Conservation (phyloP, 2,113 vertebrate species). For the Gymnogyps californianus region DNA sequence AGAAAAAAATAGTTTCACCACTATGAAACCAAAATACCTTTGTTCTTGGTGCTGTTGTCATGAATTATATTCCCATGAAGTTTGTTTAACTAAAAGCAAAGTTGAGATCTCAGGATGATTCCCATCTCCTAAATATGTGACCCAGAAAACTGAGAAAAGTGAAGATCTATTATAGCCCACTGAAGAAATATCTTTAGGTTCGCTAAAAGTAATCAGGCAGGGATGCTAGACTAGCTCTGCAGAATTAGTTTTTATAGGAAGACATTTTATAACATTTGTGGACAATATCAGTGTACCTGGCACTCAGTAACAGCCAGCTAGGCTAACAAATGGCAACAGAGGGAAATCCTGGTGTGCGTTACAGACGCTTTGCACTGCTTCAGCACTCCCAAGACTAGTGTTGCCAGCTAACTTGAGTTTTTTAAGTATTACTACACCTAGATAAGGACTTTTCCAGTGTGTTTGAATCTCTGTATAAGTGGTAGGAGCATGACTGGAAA, state of each 20-base stretch:
- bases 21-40: neutral
- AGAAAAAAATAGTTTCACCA: neutral
- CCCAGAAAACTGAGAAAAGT: neutral
- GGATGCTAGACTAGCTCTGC: neutral
- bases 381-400: neutral
- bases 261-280: neutral
- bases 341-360: neutral
- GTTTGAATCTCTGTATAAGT: neutral
- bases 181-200: neutral
- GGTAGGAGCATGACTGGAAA: neutral
- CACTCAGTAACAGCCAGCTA: neutral
- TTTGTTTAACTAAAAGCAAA: neutral
- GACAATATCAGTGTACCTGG: neutral
- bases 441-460: neutral
- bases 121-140: neutral
- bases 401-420: neutral
- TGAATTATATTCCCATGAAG: neutral
- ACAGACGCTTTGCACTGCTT: neutral
- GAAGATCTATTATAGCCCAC: neutral
- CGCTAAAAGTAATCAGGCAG: neutral
- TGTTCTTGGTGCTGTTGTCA: neutral
- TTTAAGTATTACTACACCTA: neutral
- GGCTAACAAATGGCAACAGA: neutral
- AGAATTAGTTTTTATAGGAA: neutral
- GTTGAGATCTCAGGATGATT: neutral